phyloP scores from a whole-genome alignment of 2,113 vertebrate genomes.

The Tenrec ecaudatus region DNA sequence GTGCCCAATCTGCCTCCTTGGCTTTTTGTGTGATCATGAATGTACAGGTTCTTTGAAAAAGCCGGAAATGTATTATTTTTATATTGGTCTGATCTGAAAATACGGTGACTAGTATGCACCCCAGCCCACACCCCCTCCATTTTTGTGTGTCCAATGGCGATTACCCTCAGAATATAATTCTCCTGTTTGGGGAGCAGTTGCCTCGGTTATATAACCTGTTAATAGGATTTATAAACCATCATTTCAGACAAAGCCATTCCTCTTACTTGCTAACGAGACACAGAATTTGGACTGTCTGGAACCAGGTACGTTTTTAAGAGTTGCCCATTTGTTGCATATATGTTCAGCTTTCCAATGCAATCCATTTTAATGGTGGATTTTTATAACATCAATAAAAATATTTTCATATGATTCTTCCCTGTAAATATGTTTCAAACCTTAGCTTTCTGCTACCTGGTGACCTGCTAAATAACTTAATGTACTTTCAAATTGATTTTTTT shows the following conservation, averaged over 20 bases:
- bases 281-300: constrained; percentile 74
- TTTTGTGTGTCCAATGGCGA: constrained; percentile 56
- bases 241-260: constrained; percentile 77
- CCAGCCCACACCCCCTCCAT: too few relatives aligned
- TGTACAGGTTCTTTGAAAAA: constrained; percentile 24
- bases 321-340: constrained; percentile 52
- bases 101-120: neutral
- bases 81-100: neutral
- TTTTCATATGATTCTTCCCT: constrained; percentile 79
- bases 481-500: constrained; percentile 57
- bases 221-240: constrained; percentile 79
- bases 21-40: neutral
- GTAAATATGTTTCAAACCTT: constrained; percentile 78
- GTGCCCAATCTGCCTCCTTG: neutral
- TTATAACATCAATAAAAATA: constrained; percentile 78
- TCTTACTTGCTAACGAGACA: constrained; percentile 73
- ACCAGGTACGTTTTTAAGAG: constrained; percentile 75
- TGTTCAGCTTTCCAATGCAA: constrained; percentile 52
- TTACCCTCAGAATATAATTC: constrained; percentile 70
- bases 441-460: constrained; percentile 76
- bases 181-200: constrained; percentile 63
- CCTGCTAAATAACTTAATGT: constrained; percentile 75
- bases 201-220: constrained; percentile 63
- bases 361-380: constrained; percentile 71
- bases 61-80: neutral